phyloP scores from a whole-genome alignment of 2,888 invertebrate genomes.

The Leucophenga montana region DNA sequence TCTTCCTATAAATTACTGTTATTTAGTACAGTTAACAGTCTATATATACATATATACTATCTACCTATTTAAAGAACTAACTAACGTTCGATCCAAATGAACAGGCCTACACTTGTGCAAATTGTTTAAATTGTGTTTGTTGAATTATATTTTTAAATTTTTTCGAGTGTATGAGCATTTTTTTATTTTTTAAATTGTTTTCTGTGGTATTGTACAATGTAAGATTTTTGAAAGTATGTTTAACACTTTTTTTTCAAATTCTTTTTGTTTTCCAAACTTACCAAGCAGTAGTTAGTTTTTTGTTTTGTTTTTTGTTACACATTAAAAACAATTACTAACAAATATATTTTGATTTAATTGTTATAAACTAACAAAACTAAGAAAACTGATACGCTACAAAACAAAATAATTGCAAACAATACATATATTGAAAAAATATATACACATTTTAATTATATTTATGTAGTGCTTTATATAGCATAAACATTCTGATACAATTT shows the following conservation, averaged over 20 bases:
- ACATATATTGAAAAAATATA: constrained; percentile 26
- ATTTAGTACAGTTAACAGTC: constrained; percentile 1
- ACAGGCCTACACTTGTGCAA: constrained; percentile 32
- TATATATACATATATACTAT: constrained; percentile 18
- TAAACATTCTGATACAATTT: no score
- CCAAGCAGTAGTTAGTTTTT: neutral
- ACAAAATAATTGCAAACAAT: neutral
- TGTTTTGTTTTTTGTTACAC: neutral
- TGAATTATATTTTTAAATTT: constrained; percentile 45
- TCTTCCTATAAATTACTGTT: neutral
- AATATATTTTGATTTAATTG: neutral
- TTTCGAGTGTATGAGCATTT: constrained; percentile 14
- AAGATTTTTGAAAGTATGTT: no score
- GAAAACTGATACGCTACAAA: constrained; percentile 25
- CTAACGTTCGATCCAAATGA: neutral
- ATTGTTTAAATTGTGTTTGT: constrained; percentile 59
- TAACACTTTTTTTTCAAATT: no score
- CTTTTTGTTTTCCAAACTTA: neutral
- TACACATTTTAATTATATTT: constrained; percentile 51
- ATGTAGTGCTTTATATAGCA: no score
- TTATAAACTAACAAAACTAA: neutral
- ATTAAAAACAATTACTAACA: neutral
- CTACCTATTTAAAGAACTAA: constrained; percentile 11
- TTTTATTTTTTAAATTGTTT: neutral
- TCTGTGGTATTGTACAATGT: no score